Conservation (phyloP, 2,888 invertebrate species). For the Lasioglossum calceatum region DNA sequence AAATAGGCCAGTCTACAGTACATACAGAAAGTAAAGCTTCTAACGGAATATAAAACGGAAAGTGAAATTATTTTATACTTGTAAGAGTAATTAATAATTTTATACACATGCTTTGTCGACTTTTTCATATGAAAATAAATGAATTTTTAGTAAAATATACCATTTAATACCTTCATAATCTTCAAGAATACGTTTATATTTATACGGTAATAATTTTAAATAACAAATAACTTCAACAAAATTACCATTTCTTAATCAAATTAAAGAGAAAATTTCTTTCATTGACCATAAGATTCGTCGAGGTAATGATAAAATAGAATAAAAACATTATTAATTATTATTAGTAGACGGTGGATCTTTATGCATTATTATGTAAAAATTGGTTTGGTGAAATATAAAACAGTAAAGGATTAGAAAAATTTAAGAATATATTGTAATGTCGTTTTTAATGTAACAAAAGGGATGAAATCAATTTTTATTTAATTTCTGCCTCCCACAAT, state of each 20-base stretch:
- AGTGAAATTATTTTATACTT: background rate
- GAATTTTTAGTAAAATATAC: background rate
- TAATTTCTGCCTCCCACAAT: too few species aligned
- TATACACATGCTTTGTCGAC: background rate
- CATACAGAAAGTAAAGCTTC: constrained; percentile 5
- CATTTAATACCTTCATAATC: background rate
- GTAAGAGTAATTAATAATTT: constrained; percentile 48
- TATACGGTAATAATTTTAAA: too few species aligned
- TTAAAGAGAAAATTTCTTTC: background rate
- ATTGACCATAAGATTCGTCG: background rate
- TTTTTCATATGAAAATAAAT: background rate
- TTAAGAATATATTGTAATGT: too few species aligned
- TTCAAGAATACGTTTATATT: background rate
- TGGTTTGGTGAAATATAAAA: too few species aligned
- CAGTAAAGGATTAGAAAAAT: too few species aligned
- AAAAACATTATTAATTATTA: background rate
- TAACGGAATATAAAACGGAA: too few species aligned
- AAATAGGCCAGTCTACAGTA: constrained; percentile 66
- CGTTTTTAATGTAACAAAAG: too few species aligned
- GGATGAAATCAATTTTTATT: too few species aligned
- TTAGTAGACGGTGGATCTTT: background rate
- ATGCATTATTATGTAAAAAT: too few species aligned
- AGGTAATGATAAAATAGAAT: background rate
- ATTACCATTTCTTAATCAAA: background rate
- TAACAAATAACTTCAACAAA: background rate